Conservation (phyloP, 2,888 invertebrate species). For the Sylvicola cinctus region DNA sequence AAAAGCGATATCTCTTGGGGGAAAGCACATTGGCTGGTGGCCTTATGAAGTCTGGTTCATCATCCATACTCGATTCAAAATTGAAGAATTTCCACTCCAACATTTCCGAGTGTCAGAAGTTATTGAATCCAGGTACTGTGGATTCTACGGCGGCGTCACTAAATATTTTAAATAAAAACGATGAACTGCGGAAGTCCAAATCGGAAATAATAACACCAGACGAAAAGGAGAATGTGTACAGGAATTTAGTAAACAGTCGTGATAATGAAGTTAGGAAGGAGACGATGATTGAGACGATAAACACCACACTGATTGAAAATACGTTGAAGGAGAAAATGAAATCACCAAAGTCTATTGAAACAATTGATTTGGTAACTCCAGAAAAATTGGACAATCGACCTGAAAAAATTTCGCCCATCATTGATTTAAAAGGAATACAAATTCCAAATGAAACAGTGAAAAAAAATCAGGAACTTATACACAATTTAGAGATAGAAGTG, state of each 20-base stretch:
- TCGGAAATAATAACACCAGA: slow-evolving; percentile 9
- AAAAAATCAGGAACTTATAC: slow-evolving; percentile 12
- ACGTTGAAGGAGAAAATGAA: slow-evolving; percentile 10
- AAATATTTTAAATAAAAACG: slow-evolving; percentile 32
- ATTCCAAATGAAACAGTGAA: slow-evolving; percentile 15
- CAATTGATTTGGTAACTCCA: slow-evolving; percentile 22
- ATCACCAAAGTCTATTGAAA: slow-evolving; percentile 15
- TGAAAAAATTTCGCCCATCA: slow-evolving; percentile 9
- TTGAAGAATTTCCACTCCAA: slow-evolving; percentile 66
- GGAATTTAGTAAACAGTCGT: slow-evolving; percentile 15
- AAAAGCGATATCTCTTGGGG: slow-evolving; percentile 64
- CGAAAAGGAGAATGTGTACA: slow-evolving; percentile 21
- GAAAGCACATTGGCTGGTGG: slow-evolving; percentile 41
- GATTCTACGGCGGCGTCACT: slow-evolving; percentile 46
- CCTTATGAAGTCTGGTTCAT: slow-evolving; percentile 63
- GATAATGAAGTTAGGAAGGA: slow-evolving; percentile 24
- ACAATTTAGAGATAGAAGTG: slow-evolving; percentile 5
- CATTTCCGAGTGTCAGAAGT: slow-evolving; percentile 74
- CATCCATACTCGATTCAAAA: slow-evolving; percentile 65
- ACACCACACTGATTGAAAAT: slow-evolving; percentile 18
- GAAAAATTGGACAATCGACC: slow-evolving; percentile 14
- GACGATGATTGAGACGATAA: slow-evolving; percentile 16
- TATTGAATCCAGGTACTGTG: slow-evolving; percentile 50
- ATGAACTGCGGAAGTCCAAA: slow-evolving; percentile 15
- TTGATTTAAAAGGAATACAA: slow-evolving; percentile 17